Conservation (phyloP, 2,888 invertebrate species). For the Spatulosminthurus flaviceps region DNA sequence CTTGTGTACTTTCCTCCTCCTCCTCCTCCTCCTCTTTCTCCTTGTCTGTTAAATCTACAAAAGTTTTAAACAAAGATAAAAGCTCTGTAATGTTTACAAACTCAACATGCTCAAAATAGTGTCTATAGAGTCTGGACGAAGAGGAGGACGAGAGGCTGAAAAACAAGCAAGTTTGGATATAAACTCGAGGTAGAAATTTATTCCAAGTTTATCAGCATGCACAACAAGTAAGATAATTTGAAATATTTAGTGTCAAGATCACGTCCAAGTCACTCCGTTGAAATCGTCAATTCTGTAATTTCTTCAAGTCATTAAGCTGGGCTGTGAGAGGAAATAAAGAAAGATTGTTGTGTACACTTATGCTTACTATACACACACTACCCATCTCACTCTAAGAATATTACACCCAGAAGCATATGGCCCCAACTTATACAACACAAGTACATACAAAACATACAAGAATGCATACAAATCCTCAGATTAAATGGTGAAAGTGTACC, state of each 20-base stretch:
- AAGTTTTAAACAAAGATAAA: constrained; percentile 14
- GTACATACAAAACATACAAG: not conserved
- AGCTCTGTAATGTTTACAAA: constrained; percentile 12
- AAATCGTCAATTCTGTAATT: constrained; percentile 11
- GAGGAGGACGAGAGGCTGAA: too few relatives aligned
- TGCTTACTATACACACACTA: too few relatives aligned
- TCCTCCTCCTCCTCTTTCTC: too few relatives aligned
- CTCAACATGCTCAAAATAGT: not conserved
- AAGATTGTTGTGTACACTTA: constrained; percentile 6
- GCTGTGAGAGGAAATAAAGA: constrained; percentile 11
- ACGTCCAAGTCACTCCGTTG: constrained; percentile 23
- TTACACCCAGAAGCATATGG: not conserved
- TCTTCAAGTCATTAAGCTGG: constrained; percentile 1
- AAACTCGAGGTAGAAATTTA: not conserved
- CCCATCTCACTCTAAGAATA: too few relatives aligned
- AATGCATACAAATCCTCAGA: constrained; percentile 34
- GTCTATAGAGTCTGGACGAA: not conserved
- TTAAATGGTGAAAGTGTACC: not conserved
- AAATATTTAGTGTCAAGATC: constrained; percentile 36
- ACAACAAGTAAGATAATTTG: not conserved
- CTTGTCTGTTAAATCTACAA: too few relatives aligned
- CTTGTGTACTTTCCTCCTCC: too few relatives aligned
- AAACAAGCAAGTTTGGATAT: not conserved
- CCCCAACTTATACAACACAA: too few relatives aligned
- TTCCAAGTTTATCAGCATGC: not conserved